Base-by-base conservation (phyloP, 2,888 invertebrate genomes). In the Rosalia funebris region DNA sequence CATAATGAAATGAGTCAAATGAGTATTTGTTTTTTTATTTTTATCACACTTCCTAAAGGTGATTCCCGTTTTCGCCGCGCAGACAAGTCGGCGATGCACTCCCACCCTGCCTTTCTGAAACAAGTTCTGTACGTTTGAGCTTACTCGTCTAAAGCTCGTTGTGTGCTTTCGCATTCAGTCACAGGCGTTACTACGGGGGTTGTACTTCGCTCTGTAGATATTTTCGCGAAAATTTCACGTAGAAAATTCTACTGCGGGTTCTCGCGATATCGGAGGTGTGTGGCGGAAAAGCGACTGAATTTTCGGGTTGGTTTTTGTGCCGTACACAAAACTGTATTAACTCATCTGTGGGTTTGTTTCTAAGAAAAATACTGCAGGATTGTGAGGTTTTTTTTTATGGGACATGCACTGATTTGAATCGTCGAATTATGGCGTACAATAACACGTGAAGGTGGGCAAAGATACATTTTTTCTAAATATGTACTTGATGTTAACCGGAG, bases 11-110 rank as follows among this genome's bases (percentile, higher is more conserved):
- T 25, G 25, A 25, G n/a, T 9, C 3, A 25, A 25, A 52, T 52
- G 41, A 52, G 52, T 57, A 52, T 52, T 52, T 57, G 52, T 52
- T 57, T 52, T 50, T 57, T 57, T 52, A 19, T 52, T 34, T 37
- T 17, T 41, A 15, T 34, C 57, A 48, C 59, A 59, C 59, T 59
- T 59, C 46, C 58, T 42, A 39, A n/a, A 55, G 61, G 61, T 47
- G 57, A 61, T 57, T 61, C 61, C 61, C 53, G 53, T 47, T 55
- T 60, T 55, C 48, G 60, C 47, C 60, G 57, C 63, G 63, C 63
- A 63, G 63, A 63, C 63, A 63, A 59, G 59, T 59, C 37, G 63
- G 58, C 63, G 45, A 48, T 52, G 55, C 34, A 52, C 59, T 53
- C 60, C 60, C 60, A 52, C 57, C 61, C 48, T 39, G 17, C 50